phyloP scores from a whole-genome alignment of 2,797 vertebrate species.

The Phyllotis vaccarum region DNA sequence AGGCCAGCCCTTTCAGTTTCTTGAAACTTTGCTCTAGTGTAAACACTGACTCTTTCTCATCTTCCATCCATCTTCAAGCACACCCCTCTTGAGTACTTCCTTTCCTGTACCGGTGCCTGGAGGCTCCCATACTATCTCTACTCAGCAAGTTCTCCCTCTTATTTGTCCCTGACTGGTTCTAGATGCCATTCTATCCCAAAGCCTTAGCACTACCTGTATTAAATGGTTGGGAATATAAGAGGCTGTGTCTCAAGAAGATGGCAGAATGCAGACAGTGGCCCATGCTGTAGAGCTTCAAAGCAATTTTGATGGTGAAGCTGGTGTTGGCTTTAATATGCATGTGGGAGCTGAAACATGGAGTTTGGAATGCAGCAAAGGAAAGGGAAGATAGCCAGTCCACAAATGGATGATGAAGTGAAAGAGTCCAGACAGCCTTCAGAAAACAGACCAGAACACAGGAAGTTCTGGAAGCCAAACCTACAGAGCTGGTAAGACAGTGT shows the following conservation, averaged over 20 bases:
- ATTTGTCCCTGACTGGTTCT: background rate
- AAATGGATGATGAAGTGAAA: background rate
- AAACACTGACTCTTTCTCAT: background rate
- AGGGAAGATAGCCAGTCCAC: background rate
- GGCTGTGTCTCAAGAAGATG: background rate
- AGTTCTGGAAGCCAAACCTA: background rate
- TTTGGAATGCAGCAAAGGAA: background rate
- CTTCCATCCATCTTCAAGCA: background rate
- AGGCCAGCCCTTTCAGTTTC: too few relatives aligned
- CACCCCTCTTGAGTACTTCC: fast-evolving
- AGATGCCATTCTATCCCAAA: background rate
- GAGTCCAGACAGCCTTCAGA: background rate
- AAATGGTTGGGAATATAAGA: background rate
- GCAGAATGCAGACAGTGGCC: background rate
- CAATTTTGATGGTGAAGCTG: too few relatives aligned
- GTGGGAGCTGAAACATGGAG: background rate
- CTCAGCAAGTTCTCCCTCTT: background rate
- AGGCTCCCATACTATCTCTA: too few relatives aligned
- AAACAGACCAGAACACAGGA: background rate
- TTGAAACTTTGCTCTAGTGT: background rate
- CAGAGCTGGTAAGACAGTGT: background rate
- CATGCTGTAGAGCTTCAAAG: background rate
- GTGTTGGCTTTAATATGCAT: background rate
- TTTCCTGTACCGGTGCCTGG: background rate
- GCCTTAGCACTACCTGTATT: background rate